Base-by-base conservation (phyloP, 2,888 invertebrate species). In the Oscheius sp. region DNA sequence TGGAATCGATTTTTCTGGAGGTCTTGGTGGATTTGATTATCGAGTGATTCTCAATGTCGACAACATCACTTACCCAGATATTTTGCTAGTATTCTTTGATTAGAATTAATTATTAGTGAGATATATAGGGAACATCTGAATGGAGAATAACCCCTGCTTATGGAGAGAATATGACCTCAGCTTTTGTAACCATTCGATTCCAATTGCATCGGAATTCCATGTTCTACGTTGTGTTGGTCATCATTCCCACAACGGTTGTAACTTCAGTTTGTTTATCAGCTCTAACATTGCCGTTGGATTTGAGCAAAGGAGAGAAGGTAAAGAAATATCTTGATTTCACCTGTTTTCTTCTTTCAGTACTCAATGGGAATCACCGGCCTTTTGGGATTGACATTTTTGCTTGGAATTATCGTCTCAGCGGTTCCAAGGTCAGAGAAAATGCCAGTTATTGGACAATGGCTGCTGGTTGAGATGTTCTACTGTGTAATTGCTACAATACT, bases 401-500 rank as follows among this genome's bases (percentile, higher is more conserved):
- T 53, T 3, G 33, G 53, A 17, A 53, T 53, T 29, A 27, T 53
- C 15, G 3, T 53, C 5, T 33, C 27, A n/a, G 31, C 27, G 31
- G 31, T 53, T 12, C 53, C 53, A n/a, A 4, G 53, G 15, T 53
- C 53, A 31, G 15, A 29, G 6, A 34, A 33, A 34, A 55, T 55
- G 55, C 55, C 55, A 10, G 34, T 55, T 20, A 15, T 55, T 6
- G 53, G 53, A 2, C 29, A 53, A 53, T 53, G 53, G 53, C 33
- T 53, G 27, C 29, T 53, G 8, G 53, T 53, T 15, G 53, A 53
- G n/a, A 53, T 53, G 53, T 53, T 33, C n/a, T 53, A 31, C n/a
- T 53, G 53, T 33, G 53, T 53, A n/a, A 5, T 53, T 33, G 53
- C 27, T 10, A 53, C 29, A 53, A 53, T 53, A 15, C 6, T 33